Base-by-base conservation (phyloP, 2,888 invertebrate genomes). In the Sinotaia quadrata region DNA sequence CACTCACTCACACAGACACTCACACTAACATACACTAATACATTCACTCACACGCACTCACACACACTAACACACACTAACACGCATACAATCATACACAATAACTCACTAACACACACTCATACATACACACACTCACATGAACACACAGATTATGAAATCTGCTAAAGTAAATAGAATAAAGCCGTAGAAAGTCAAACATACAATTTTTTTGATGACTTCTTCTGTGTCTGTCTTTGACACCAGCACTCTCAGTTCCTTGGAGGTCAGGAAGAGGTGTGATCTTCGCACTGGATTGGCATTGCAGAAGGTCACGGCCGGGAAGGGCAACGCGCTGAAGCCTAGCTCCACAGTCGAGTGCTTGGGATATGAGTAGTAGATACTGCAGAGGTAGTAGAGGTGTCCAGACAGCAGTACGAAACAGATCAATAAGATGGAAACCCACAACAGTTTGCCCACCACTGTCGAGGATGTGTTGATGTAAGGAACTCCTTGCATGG, bases 401-500 rank as follows among this genome's bases (percentile, higher is more conserved):
- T 82, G 82, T 0, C 76, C 54, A 10, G 67, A 56, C 70, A 80
- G 74, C n/a, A 61, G 72, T 8, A 44, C 71, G 3, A 80, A 44
- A 10, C 77, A 74, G 29, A 37, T 21, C 1, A 78, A 27, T 4
- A 78, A 54, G 41, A 82, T 68, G 0, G 73, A 0, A 0, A 63
- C 51, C 82, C 82, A 82, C 8, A 75, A 60, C 1, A 79, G 18
- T 52, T 76, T 77, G 2, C 75, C 78, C 36, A 51, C 56, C 44
- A 66, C 61, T 0, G 75, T 61, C 68, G 73, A 74, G 15, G 80
- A 78, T 7, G 67, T 71, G 54, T 75, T 71, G 27, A 81, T 79
- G 59, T 81, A 79, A 0, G 79, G 78, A 1, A 79, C 71, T 0
- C 80, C 80, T 63, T 78, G 78, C 80, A 80, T 78, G 4, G 81